Evolutionary conservation across 1,140 invertebrate genomes (phyloP).

Genomic region (Diorhabda elongata): DNA sequence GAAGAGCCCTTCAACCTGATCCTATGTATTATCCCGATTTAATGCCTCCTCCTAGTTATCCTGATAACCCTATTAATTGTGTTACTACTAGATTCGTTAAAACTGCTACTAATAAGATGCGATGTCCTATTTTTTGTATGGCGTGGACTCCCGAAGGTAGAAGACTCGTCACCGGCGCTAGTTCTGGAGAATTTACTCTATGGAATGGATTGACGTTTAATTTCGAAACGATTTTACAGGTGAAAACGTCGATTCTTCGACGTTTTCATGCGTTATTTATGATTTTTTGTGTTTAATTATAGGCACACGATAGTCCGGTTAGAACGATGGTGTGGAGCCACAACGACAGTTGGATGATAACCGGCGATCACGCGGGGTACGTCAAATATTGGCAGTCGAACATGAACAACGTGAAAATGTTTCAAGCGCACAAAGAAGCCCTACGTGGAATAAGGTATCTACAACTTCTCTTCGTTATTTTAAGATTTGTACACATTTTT

Average conservation of each 20-base stretch:
- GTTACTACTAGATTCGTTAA: conserved; percentile 96
- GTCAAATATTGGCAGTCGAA: conserved; percentile 99
- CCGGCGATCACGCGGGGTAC: conserved; percentile 96
- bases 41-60: conserved; percentile 81
- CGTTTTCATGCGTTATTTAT: background rate
- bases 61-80: conserved; percentile 94
- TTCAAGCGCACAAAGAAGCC: conserved; percentile 99
- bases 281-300: conserved; percentile 27
- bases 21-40: conserved; percentile 84
- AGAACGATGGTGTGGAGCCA: conserved; percentile 99
- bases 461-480: conserved; percentile 44
- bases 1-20: conserved; percentile 84
- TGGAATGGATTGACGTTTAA: conserved; percentile 99
- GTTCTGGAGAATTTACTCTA: conserved; percentile 97
- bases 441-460: conserved; percentile 94
- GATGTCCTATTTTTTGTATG: conserved; percentile 97
- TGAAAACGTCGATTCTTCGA: conserved; percentile 47
- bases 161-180: conserved; percentile 95
- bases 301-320: conserved; percentile 97
- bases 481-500: conserved; percentile 30
- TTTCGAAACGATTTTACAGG: conserved; percentile 99
- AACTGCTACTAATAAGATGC: conserved; percentile 98
- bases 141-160: conserved; percentile 99
- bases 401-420: conserved; percentile 99
- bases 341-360: conserved; percentile 99